Conservation (phyloP, 1,140 invertebrate genomes). For the Phymorhynchus buccinoides region DNA sequence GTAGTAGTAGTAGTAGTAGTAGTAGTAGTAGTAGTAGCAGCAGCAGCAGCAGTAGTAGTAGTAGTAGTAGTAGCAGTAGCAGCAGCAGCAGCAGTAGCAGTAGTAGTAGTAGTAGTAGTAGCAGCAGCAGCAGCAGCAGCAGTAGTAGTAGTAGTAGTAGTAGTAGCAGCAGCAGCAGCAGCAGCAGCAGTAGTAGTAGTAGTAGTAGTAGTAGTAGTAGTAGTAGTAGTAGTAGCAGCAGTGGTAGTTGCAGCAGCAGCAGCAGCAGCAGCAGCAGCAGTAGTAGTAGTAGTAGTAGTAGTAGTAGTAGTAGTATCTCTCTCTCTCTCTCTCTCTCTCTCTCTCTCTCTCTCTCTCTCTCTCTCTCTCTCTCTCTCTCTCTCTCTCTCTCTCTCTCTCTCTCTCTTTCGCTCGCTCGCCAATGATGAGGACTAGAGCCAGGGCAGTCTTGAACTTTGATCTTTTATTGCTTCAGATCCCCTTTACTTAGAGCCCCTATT, state of each 20-base stretch:
- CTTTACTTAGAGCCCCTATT: no score
- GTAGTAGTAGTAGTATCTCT: no score
- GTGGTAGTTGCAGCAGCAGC: background rate
- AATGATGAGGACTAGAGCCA: no score
- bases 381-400: no score
- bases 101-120: background rate
- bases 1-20: constrained; percentile 16
- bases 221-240: constrained; percentile 15
- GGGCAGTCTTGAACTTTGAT: no score
- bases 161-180: no score
- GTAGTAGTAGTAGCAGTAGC: background rate
- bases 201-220: constrained; percentile 16
- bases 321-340: no score
- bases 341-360: no score
- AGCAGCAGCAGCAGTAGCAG: background rate
- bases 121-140: background rate
- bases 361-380: no score
- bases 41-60: background rate
- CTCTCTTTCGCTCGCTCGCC: no score
- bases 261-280: background rate
- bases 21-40: constrained; percentile 13
- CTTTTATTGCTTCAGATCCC: no score
- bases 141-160: constrained; percentile 1
- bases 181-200: constrained; percentile 15
- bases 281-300: constrained; percentile 16